Evolutionary conservation across 2,888 invertebrate genomes (phyloP).

Genomic region (Scelioninae gen. 2): DNA sequence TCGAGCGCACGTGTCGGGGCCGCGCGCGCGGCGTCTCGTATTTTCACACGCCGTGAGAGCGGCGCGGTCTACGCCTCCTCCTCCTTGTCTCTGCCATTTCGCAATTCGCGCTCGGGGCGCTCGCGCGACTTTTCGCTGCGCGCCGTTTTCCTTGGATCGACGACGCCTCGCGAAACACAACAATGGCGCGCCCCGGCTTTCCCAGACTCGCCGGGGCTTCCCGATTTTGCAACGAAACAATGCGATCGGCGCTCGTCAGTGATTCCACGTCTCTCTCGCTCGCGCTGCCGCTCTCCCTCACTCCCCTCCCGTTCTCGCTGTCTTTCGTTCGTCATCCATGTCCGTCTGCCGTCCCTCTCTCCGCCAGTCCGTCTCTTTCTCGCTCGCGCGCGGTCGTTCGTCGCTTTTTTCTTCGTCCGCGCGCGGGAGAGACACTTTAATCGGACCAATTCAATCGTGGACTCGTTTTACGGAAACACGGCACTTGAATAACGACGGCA

Average conservation of each 20-base stretch:
- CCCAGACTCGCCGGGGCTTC: constrained; percentile 28
- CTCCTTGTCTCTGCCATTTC: constrained; percentile 42
- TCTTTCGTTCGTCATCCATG: neutral
- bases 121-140: constrained; percentile 40
- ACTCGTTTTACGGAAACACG: constrained; percentile 52
- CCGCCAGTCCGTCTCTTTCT: too few relatives aligned
- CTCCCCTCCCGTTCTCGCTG: neutral
- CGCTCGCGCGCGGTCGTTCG: too few relatives aligned
- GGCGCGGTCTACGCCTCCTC: constrained; percentile 28
- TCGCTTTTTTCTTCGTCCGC: too few relatives aligned
- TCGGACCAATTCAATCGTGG: constrained; percentile 51
- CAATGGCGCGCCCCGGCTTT: constrained; percentile 41
- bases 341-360: neutral
- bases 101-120: constrained; percentile 41
- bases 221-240: constrained; percentile 19
- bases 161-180: too few relatives aligned
- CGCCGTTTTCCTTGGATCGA: constrained; percentile 35
- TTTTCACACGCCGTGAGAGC: constrained; percentile 48
- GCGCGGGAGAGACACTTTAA: constrained; percentile 43
- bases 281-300: neutral
- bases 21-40: constrained; percentile 33
- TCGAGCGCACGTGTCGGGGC: constrained; percentile 43
- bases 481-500: constrained; percentile 49
- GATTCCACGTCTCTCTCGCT: constrained; percentile 1
- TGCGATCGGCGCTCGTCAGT: constrained; percentile 10